Percentiles rank a stretch among this genome's conserved stretches.
phyloP scores from a whole-genome alignment of 2,888 invertebrate genomes.

The Lissocephala sabroskyi region DNA sequence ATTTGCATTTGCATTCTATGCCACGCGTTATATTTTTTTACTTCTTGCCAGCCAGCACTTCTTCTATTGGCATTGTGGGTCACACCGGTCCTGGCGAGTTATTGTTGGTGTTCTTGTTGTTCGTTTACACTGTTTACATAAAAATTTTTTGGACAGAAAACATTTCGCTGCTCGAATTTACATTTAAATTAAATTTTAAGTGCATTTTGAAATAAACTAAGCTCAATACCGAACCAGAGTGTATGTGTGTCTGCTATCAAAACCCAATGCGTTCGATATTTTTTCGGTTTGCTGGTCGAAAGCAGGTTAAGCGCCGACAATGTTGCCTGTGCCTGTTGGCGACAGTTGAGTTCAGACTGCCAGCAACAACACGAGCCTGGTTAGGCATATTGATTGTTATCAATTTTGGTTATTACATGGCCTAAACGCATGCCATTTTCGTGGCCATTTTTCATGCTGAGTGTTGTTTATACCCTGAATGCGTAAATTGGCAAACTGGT shows the following conservation, averaged over 20 bases:
- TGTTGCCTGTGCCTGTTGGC: slow-evolving; percentile 28
- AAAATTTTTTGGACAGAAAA: slow-evolving; percentile 64
- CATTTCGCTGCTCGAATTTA: slow-evolving; percentile 66
- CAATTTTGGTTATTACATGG: slow-evolving; percentile 63
- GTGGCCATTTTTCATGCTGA: slow-evolving; percentile 47
- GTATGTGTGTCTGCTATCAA: slow-evolving; percentile 40
- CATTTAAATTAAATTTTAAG: slow-evolving; percentile 67
- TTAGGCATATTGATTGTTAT: slow-evolving; percentile 60
- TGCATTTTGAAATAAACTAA: slow-evolving; percentile 65
- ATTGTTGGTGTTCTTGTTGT: slow-evolving; percentile 22
- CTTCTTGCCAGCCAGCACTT: too few species aligned
- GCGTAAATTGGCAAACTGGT: slow-evolving; percentile 1
- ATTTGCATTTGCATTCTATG: slow-evolving; percentile 67
- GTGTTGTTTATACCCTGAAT: slow-evolving; percentile 21
- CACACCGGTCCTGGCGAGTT: slow-evolving; percentile 21
- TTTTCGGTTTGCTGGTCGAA: neutral
- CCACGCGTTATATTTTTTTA: slow-evolving; percentile 29
- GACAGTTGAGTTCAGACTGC: slow-evolving; percentile 19
- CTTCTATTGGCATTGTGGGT: slow-evolving; percentile 38
- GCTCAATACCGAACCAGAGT: too few species aligned
- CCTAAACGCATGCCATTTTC: slow-evolving; percentile 52
- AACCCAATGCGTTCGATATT: slow-evolving; percentile 64
- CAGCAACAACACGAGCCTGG: slow-evolving; percentile 31
- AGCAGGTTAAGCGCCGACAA: slow-evolving; percentile 57
- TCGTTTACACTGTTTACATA: slow-evolving; percentile 60